Evolutionary conservation across 2,113 vertebrate genomes (phyloP), one percentile per base, ranked within the genome.

Genomic region (Corythoichthys haematopterus): DNA sequence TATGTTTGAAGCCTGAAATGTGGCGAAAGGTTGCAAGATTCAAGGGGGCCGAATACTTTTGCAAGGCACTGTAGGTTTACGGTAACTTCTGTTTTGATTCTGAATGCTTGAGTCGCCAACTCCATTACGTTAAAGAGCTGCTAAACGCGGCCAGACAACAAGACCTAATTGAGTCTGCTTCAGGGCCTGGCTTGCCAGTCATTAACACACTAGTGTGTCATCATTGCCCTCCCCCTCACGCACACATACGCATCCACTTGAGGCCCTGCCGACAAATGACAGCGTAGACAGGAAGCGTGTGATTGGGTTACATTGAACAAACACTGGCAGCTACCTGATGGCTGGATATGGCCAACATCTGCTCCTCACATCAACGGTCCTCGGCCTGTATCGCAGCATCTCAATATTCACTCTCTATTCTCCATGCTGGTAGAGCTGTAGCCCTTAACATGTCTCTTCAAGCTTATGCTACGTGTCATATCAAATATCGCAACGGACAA

Each of bases 231-330:
- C 57, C 28, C 11, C 60, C 80, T 64, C 76, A 72, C 64, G 65
- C 75, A 60, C 71, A 55, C 73, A 68, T n/a, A n/a, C 51, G 9
- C 51, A 52, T 53, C 20, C 8, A 2, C 52, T 15, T 36, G 79
- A 79, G 79, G 81, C 85, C 80, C 74, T 61, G 69, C 77, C 82
- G 85, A 91, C 90, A 46, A 65, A 77, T 82, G 89, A 89, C 88
- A 90, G 84, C 77, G 75, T 81, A 87, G 83, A 84, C 80, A 90
- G 89, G 88, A 93, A 93, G 83, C 81, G 80, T 82, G 81, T 83
- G 91, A 88, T 92, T 76, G n/a, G 84, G 80, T 93, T 92, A 92
- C 88, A 0, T 43, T 77, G 79, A 81, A 85, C 88, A 92, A 93
- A 93, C 84, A 91, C 71, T 14, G 74, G 76, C 81, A 83, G 85